Evolutionary conservation across 92 coral and sea anemone species (phyloP).

Genomic region (Actinernus sp.): DNA sequence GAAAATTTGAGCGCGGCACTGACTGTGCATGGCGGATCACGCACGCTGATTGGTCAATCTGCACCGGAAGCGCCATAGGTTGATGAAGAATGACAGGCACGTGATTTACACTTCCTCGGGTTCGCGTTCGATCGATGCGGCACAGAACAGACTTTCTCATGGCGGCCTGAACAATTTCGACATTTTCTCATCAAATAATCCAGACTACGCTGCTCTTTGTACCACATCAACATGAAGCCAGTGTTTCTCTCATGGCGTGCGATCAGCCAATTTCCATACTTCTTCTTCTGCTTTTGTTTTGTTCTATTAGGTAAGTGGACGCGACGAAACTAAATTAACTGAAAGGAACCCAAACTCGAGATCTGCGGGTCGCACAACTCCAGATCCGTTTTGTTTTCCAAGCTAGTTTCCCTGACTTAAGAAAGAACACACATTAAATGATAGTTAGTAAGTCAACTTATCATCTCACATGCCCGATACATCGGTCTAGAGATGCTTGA

Average conservation of each 20-base stretch:
- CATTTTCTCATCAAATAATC: conserved; percentile 8
- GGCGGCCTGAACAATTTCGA: conserved; percentile 14
- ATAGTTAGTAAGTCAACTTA: no score
- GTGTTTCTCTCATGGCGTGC: conserved; percentile 12
- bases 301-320: conserved; percentile 66
- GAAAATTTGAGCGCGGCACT: no score
- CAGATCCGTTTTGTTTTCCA: background rate
- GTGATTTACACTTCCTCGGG: conserved; percentile 44
- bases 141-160: conserved; percentile 3
- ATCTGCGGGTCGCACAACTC: no score
- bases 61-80: conserved; percentile 56
- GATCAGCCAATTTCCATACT: conserved; percentile 9
- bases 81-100: conserved; percentile 75
- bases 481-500: no score
- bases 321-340: conserved; percentile 33
- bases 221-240: conserved; percentile 33
- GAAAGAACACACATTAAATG: no score
- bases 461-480: no score
- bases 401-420: background rate
- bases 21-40: no score
- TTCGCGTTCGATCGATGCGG: conserved; percentile 20
- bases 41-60: conserved; percentile 51
- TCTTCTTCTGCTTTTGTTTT: conserved; percentile 51
- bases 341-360: background rate
- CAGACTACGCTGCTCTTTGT: conserved; percentile 20